Evolutionary conservation across 1,140 invertebrate genomes (phyloP).

Genomic region (Rhagoletis zephyria): DNA sequence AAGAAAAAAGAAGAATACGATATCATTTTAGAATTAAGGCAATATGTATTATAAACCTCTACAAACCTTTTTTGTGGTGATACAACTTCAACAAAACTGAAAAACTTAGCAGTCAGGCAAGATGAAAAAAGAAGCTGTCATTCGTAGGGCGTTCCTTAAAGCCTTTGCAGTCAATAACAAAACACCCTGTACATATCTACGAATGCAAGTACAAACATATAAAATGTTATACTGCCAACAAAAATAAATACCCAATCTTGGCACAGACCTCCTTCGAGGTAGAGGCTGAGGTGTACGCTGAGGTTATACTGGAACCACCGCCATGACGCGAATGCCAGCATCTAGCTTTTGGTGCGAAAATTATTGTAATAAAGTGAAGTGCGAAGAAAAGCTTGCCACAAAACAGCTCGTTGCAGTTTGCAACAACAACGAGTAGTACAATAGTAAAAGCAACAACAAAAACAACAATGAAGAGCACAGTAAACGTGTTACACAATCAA

Average conservation of each 20-base stretch:
- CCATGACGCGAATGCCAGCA: background rate
- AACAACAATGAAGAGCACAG: slow-evolving; percentile 4
- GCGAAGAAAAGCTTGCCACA: background rate
- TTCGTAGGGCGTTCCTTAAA: too few relatives aligned
- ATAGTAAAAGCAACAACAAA: background rate
- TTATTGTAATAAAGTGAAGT: slow-evolving; percentile 32
- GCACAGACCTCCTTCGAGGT: background rate
- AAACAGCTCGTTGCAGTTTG: background rate
- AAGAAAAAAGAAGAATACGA: too few relatives aligned
- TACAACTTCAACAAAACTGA: too few relatives aligned
- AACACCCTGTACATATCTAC: too few relatives aligned
- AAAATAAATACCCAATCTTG: slow-evolving; percentile 17
- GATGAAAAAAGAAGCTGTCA: too few relatives aligned
- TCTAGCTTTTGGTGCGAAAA: background rate
- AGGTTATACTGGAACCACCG: background rate
- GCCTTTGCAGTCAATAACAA: too few relatives aligned
- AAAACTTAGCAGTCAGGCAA: too few relatives aligned
- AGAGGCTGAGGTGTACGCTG: background rate
- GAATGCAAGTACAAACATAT: background rate
- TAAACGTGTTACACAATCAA: slow-evolving; percentile 49
- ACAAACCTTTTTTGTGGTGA: too few relatives aligned
- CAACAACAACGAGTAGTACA: slow-evolving; percentile 9
- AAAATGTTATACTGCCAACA: background rate
- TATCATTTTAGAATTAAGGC: too few relatives aligned
- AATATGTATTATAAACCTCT: too few relatives aligned